Evolutionary conservation across 2,888 invertebrate species (phyloP), one percentile per base, ranked within the genome.

Genomic region (Sphaeridia pumilis): DNA sequence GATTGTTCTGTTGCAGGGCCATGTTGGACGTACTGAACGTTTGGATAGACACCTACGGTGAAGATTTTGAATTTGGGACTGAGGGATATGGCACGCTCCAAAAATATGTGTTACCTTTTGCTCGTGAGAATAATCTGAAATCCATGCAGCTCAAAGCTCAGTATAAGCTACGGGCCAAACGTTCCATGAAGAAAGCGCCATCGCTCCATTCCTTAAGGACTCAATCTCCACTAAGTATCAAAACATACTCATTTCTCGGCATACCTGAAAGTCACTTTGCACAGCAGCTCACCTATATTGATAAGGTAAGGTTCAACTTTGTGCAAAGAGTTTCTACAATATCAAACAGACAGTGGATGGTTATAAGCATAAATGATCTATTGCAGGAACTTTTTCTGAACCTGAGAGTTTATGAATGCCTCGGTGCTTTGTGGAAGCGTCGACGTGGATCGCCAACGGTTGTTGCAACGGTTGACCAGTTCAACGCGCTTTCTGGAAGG

Each of bases 31-130:
- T 87, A 58, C 78, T 97, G 63, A 89, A 92, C 70, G 92, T 95
- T 42, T 98, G 98, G 98, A 73, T 98, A 69, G 95, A 97, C 74
- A 87, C 88, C 54, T 97, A 93, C 72, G 89, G 93, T 38, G 94
- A 95, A 72, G 98, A 98, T 74, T 64, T 64, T 58, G 64, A 64
- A 42, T 55, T 52, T 24, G 62, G 61, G 26, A 58, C 58, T 12
- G 62, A 61, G 49, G 64, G 64, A 34, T 64, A 54, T 49, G 59
- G 59, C 35, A 60, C 58, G 36, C 53, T 64, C 4, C 61, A 61
- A 20, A 62, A 63, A 55, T 56, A 57, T 42, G 57, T 64, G 17
- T 46, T 64, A 27, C 64, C 64, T 38, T 64, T 64, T 52, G 60
- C 64, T 28, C 60, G 62, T 42, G 62, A 60, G 35, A 58, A 63